Evolutionary conservation across 1,140 invertebrate genomes (phyloP).

Genomic region (Bicyclus anynana): DNA sequence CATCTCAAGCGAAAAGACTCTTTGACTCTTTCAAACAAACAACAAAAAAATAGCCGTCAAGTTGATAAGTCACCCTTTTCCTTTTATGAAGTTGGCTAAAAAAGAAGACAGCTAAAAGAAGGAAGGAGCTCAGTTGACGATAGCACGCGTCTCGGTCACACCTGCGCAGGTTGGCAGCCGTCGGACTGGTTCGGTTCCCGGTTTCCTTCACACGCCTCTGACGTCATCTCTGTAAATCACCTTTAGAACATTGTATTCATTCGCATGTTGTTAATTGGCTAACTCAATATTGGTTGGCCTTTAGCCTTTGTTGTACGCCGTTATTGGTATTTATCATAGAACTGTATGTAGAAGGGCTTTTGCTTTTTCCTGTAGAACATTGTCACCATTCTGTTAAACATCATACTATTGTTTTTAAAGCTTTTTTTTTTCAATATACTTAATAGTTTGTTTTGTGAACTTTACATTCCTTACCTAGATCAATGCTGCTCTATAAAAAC

Average conservation of each 20-base stretch:
- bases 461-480: too few species aligned
- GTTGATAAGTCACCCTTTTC: too few species aligned
- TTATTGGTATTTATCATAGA: not conserved
- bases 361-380: not conserved
- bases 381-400: too few species aligned
- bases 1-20: too few species aligned
- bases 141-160: slow-evolving; percentile 43
- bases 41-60: too few species aligned
- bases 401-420: too few species aligned
- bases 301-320: not conserved
- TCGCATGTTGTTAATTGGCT: not conserved
- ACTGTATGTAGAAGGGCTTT: not conserved
- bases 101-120: not conserved
- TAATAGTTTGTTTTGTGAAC: too few species aligned
- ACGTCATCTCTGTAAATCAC: slow-evolving; percentile 32
- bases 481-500: too few species aligned
- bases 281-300: not conserved
- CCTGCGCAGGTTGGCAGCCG: slow-evolving; percentile 44
- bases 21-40: too few species aligned
- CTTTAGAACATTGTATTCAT: not conserved
- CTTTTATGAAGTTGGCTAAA: not conserved
- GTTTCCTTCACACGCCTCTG: slow-evolving; percentile 29
- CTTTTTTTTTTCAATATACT: too few species aligned
- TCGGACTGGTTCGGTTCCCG: slow-evolving; percentile 43
- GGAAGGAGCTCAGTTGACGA: slow-evolving; percentile 1